These are phyloP conservation scores for Babylonia areolata DNA, from an alignment of 1,140 invertebrate genomes.

Conservation along the genomic window DNA sequence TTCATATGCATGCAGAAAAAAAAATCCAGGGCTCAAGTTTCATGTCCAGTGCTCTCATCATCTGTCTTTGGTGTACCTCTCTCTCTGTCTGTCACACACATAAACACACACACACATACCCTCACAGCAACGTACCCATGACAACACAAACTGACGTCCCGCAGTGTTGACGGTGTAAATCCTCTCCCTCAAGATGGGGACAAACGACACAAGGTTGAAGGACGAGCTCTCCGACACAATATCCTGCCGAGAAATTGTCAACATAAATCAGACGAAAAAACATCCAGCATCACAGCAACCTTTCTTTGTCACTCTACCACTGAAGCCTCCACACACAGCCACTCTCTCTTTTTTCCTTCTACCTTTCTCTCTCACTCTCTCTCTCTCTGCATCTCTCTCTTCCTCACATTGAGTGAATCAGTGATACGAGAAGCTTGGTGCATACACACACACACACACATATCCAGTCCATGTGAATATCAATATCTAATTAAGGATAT, in stretches of 20 bases:
- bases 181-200: conserved; percentile 93
- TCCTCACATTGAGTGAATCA: no score
- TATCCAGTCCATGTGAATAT: no score
- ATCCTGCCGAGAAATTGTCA: conserved; percentile 81
- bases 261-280: not conserved
- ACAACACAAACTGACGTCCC: conserved; percentile 89
- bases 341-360: not conserved
- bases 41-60: no score
- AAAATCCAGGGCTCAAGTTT: no score
- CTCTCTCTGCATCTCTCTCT: no score
- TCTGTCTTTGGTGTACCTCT: not conserved
- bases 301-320: not conserved
- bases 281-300: not conserved
- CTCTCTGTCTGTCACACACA: not conserved
- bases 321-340: not conserved
- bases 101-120: not conserved
- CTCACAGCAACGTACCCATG: conserved; percentile 76
- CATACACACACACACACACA: no score
- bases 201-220: conserved; percentile 93
- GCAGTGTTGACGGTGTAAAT: conserved; percentile 94
- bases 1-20: not conserved
- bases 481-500: no score
- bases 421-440: no score
- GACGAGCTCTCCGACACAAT: conserved; percentile 95
- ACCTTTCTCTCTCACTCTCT: not conserved